These are phyloP conservation scores for Coleophora flavipennella DNA, from an alignment of 2,888 invertebrate species.

Conservation along the genomic window DNA sequence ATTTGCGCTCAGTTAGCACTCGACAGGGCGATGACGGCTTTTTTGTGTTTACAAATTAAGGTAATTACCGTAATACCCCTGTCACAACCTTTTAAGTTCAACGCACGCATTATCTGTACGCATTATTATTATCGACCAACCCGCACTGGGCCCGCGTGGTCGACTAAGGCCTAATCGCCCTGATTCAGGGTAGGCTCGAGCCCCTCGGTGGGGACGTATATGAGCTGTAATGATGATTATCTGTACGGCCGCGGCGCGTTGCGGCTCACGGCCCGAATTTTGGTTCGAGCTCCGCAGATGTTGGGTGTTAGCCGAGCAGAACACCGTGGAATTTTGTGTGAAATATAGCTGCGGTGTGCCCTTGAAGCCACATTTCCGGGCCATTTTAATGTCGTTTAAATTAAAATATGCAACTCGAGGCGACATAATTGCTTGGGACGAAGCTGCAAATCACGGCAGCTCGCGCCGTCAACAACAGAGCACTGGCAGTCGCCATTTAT, in stretches of 20 bases:
- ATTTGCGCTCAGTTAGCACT: constrained; percentile 41
- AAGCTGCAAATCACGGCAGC: constrained; percentile 37
- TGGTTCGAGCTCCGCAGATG: constrained; percentile 34
- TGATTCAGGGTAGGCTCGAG: too few species aligned
- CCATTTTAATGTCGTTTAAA: constrained; percentile 58
- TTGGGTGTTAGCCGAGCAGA: constrained; percentile 39
- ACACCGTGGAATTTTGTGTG: constrained; percentile 35
- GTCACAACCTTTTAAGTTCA: constrained; percentile 69
- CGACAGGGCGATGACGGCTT: constrained; percentile 41
- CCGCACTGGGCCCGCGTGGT: too few species aligned
- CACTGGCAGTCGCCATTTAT: constrained; percentile 14
- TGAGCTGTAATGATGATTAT: too few species aligned
- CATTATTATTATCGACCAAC: too few species aligned
- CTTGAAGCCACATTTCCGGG: constrained; percentile 54
- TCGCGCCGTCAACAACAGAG: constrained; percentile 1
- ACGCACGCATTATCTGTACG: constrained; percentile 51
- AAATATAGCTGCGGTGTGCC: constrained; percentile 50
- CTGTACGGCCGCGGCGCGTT: too few species aligned
- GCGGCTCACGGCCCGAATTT: constrained; percentile 22
- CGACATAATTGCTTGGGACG: constrained; percentile 38
- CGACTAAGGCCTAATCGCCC: too few species aligned
- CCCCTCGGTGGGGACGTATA: too few species aligned
- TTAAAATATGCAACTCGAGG: constrained; percentile 43
- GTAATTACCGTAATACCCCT: constrained; percentile 63
- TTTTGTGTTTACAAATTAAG: constrained; percentile 68